Percentiles rank a stretch among this genome's conserved stretches.
phyloP scores from a whole-genome alignment of 2,797 vertebrate species.

The Channa striata region DNA sequence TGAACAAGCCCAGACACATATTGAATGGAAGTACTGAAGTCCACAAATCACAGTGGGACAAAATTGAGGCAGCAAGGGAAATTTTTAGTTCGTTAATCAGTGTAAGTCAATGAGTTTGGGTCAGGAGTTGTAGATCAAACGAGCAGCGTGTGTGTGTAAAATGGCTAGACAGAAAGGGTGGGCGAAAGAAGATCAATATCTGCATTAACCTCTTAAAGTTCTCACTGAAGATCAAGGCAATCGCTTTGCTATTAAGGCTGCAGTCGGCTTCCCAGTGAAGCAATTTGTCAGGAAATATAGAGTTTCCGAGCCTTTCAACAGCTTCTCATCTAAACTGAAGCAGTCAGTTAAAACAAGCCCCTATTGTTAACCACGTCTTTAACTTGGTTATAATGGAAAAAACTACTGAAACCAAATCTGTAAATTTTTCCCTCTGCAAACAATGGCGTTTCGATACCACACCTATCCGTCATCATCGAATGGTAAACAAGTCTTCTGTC shows the following conservation, averaged over 20 bases:
- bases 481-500: slow-evolving; percentile 4
- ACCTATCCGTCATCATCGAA: neutral
- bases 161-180: slow-evolving; percentile 28
- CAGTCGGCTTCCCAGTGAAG: slow-evolving; percentile 33
- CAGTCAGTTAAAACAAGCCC: slow-evolving; percentile 40
- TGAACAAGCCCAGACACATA: slow-evolving; percentile 33
- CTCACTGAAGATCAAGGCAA: slow-evolving; percentile 57
- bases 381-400: slow-evolving; percentile 40
- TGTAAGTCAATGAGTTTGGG: slow-evolving; percentile 64
- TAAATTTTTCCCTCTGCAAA: slow-evolving; percentile 11
- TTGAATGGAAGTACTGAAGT: slow-evolving; percentile 46
- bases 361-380: too few species aligned
- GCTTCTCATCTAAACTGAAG: slow-evolving; percentile 52
- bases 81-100: slow-evolving; percentile 64
- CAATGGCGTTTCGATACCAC: slow-evolving; percentile 6
- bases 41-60: slow-evolving; percentile 40
- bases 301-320: slow-evolving; percentile 60
- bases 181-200: slow-evolving; percentile 59
- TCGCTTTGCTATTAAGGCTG: slow-evolving; percentile 46
- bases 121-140: slow-evolving; percentile 52
- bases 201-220: slow-evolving; percentile 68
- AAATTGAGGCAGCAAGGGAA: slow-evolving; percentile 37
- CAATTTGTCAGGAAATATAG: slow-evolving; percentile 61
- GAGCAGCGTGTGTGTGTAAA: slow-evolving; percentile 19
- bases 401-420: slow-evolving; percentile 39